These are phyloP conservation scores for Heliconius cydno DNA, from an alignment of 2,888 invertebrate species.

Conservation along the genomic window DNA sequence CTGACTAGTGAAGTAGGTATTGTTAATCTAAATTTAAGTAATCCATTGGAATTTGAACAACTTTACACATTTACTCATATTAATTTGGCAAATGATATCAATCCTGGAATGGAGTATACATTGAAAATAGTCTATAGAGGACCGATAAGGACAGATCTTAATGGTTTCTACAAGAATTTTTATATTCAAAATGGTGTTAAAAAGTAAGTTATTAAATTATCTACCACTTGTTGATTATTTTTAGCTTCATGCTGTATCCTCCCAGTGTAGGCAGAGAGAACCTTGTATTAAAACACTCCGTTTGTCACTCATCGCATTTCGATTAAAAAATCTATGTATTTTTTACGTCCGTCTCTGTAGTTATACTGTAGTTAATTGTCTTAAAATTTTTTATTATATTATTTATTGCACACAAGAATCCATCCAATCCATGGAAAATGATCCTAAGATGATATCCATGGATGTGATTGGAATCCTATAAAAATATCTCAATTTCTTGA, in stretches of 20 bases:
- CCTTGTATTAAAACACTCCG: neutral
- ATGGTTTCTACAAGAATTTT: conserved; percentile 85
- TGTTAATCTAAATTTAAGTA: conserved; percentile 54
- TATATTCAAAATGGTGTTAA: conserved; percentile 77
- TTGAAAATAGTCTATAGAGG: conserved; percentile 82
- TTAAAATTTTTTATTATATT: neutral
- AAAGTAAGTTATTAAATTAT: conserved; percentile 71
- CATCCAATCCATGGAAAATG: too few species aligned
- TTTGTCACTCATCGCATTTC: too few species aligned
- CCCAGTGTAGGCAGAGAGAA: too few species aligned
- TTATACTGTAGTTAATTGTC: too few species aligned
- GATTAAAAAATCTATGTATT: too few species aligned
- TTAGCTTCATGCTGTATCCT: too few species aligned
- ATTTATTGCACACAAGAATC: too few species aligned
- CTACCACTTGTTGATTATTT: too few species aligned
- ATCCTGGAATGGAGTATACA: conserved; percentile 65
- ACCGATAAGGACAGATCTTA: conserved; percentile 79
- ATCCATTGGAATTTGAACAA: conserved; percentile 63
- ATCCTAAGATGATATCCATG: too few species aligned
- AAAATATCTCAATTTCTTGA: neutral
- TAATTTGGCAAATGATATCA: conserved; percentile 66
- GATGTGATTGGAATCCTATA: neutral
- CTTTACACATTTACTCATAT: conserved; percentile 79
- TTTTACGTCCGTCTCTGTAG: too few species aligned
- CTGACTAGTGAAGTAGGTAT: conserved; percentile 53